A percentile compares a stretch with the other conserved stretches of the same genome.
Conservation (phyloP, 2,797 vertebrate genomes). For the Mycteria americana region DNA sequence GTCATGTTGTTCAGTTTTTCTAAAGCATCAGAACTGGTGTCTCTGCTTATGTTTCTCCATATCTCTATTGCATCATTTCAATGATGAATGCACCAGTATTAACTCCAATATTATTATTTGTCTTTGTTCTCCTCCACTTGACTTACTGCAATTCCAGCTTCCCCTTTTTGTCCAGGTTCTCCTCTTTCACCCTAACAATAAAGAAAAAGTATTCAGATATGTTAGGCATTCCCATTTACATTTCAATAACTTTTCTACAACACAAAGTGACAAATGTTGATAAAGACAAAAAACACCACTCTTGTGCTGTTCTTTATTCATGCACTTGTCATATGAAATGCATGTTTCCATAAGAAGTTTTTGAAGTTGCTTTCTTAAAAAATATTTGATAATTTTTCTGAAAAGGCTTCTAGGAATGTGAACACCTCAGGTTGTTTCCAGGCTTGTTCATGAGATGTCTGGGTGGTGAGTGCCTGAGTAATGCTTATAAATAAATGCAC, state of each 20-base stretch:
- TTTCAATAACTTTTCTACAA: not conserved
- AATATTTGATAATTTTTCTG: not conserved
- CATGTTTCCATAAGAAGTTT: not conserved
- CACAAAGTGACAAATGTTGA: not conserved
- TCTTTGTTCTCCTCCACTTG: not conserved
- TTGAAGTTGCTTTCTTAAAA: not conserved
- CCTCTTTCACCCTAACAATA: constrained; percentile 79
- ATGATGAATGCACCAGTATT: not conserved
- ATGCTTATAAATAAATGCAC: not conserved
- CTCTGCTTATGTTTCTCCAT: not conserved
- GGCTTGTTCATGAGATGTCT: not conserved
- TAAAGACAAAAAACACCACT: not conserved
- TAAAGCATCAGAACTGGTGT: not conserved
- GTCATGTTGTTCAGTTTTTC: not conserved
- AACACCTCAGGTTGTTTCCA: not conserved
- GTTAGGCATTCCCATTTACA: not conserved
- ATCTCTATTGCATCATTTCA: not conserved
- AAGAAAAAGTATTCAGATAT: not conserved
- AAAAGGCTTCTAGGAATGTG: not conserved
- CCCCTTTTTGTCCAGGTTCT: constrained; percentile 78
- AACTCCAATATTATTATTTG: not conserved
- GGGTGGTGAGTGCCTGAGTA: not conserved
- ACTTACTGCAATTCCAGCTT: constrained; percentile 76
- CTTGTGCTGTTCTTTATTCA: not conserved
- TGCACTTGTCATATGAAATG: not conserved